Percentiles rank a stretch among this genome's conserved stretches.
phyloP scores from a whole-genome alignment of 2,113 vertebrate genomes.

The Sakesphorus luctuosus region DNA sequence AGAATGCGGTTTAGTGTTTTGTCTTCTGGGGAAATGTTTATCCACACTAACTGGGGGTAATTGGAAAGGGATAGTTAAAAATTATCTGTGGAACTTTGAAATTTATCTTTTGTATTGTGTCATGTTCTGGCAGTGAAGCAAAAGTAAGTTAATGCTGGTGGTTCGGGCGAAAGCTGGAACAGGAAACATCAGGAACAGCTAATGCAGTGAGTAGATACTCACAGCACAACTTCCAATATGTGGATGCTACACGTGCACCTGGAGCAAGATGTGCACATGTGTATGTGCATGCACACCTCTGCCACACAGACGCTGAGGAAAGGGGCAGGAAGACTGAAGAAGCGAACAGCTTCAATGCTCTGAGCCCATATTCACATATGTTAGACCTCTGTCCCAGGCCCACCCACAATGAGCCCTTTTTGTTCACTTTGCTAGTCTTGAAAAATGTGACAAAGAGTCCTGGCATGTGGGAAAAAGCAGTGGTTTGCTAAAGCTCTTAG shows the following conservation, averaged over 20 bases:
- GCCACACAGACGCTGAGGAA: accelerated
- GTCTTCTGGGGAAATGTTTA: background rate
- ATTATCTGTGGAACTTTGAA: background rate
- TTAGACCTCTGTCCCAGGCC: background rate
- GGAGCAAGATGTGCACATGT: accelerated
- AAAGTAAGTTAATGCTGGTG: background rate
- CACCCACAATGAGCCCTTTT: background rate
- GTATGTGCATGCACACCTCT: accelerated
- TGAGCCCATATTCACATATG: accelerated
- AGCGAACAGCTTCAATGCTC: background rate
- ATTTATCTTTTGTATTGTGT: background rate
- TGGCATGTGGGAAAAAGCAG: background rate
- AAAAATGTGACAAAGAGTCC: background rate
- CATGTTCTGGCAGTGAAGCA: background rate
- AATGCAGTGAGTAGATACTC: background rate
- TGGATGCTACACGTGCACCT: accelerated
- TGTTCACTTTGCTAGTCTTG: background rate
- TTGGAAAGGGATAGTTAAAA: background rate
- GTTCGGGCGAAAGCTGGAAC: background rate
- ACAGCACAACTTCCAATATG: background rate
- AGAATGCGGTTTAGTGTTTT: background rate
- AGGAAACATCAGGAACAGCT: background rate
- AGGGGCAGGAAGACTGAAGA: background rate
- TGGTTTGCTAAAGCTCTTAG: background rate
- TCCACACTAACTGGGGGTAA: background rate